Evolutionary conservation across 30 jellyfish, hydroid and myxozoan genomes (phyloP), one percentile per base, ranked within the genome.

Genomic region (Chironex yamaguchii): DNA sequence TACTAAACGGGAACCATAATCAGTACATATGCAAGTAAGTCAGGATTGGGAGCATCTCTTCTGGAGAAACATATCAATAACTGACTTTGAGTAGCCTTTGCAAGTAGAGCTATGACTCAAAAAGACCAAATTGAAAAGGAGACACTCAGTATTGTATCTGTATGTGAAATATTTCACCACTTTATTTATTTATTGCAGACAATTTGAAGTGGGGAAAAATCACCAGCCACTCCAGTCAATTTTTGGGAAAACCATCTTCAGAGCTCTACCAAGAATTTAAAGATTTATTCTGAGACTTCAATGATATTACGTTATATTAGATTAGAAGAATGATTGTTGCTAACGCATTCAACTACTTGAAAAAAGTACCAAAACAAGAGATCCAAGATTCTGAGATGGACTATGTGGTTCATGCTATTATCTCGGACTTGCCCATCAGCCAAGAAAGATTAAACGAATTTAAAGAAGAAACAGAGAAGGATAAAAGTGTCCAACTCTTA

Each of bases 261-360:
- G 90, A 68, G 85, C 90, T 71, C 93, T 90, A 3, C 90, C 93
- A 51, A 70, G 91, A 83, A 83, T 71, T 50, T 82, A 83, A 58
- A 31, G 90, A 53, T 79, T 79, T 79, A 58, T 53, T 69, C 72
- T 79, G 83, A 75, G 78, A 75, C 58, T 75, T 75, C 85, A 49
- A 71, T 63, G 62, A 42, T 81, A 53, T 31, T 62, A 67, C 54
- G 66, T 81, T 74, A 35, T 80, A 17, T 49, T 65, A 34, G 88
- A 48, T 1, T 83, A 49, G 71, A 50, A 2, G 30, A 71, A 71
- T 83, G 82, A 32, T 70, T 67, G 89, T 81, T 2, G 72, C 91
- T 29, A 81, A 82, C 29, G 66, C 92, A 35, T 67, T 82, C 31
- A 82, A 80, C 27, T 24, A 72, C 84, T 17, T 34, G 52, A 74